A percentile compares a stretch with the other conserved stretches of the same genome.
These are phyloP conservation scores for Anolis apletophallus DNA, from an alignment of 2,797 vertebrate genomes.

Conservation along the genomic window DNA sequence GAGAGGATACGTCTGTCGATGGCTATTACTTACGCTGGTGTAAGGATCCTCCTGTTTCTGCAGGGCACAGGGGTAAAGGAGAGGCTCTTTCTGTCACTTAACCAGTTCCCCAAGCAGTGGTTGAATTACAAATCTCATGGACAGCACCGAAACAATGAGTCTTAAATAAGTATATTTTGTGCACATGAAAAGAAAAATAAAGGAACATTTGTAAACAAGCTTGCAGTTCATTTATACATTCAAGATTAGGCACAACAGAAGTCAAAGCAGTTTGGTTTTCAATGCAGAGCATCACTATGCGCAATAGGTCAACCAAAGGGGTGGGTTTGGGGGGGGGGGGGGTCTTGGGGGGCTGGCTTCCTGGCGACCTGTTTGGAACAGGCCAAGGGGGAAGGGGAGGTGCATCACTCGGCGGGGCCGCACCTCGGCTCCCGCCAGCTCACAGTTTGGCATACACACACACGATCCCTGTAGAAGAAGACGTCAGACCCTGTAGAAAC, in stretches of 20 bases:
- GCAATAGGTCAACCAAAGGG: conserved; percentile 58
- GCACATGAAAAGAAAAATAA: conserved; percentile 70
- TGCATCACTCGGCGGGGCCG: conserved; percentile 67
- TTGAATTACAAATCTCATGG: conserved; percentile 64
- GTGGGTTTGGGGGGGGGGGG: not conserved
- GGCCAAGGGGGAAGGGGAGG: conserved; percentile 32
- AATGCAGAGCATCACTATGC: conserved; percentile 61
- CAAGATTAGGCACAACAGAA: conserved; percentile 65
- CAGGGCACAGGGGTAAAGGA: not conserved
- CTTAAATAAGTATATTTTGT: conserved; percentile 69
- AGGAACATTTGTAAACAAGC: conserved; percentile 65
- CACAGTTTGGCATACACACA: conserved; percentile 69
- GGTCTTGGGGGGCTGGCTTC: not conserved
- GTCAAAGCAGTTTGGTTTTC: conserved; percentile 61
- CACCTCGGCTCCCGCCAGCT: conserved; percentile 64
- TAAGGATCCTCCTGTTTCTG: too few species aligned
- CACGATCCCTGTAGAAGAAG: conserved; percentile 74
- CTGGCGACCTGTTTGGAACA: conserved; percentile 44
- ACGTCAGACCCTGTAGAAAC: conserved; percentile 75
- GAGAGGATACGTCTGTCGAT: too few species aligned
- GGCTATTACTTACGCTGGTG: too few species aligned
- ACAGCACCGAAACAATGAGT: conserved; percentile 71
- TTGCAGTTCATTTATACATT: conserved; percentile 66
- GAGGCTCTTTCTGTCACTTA: conserved; percentile 49
- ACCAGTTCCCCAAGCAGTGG: conserved; percentile 60